Evolutionary conservation across 2,113 vertebrate genomes (phyloP).

Genomic region (Sinocyclocheilus anshuiensis): DNA sequence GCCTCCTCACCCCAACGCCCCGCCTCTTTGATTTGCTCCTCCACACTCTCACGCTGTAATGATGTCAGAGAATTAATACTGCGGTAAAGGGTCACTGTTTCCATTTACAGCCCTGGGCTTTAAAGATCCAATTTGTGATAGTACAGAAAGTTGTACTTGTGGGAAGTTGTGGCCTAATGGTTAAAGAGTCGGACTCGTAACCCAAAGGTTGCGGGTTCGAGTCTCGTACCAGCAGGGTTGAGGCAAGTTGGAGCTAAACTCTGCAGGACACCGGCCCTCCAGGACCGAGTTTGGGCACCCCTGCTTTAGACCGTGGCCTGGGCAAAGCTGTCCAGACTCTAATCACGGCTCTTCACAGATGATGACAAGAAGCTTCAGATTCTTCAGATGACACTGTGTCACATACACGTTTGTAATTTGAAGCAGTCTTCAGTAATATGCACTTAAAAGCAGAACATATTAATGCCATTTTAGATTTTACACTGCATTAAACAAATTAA

Average conservation of each 20-base stretch:
- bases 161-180: too few relatives aligned
- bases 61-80: not conserved
- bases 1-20: conserved; percentile 74
- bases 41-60: conserved; percentile 71
- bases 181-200: too few relatives aligned
- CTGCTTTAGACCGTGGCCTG: not conserved
- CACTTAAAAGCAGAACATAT: not conserved
- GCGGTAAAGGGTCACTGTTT: not conserved
- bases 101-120: not conserved
- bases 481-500: not conserved
- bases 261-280: too few relatives aligned
- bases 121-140: too few relatives aligned
- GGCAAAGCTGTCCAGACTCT: not conserved
- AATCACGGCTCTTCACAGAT: not conserved
- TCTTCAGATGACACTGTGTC: not conserved
- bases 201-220: too few relatives aligned
- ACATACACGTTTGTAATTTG: not conserved
- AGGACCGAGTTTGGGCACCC: too few relatives aligned
- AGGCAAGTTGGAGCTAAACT: too few relatives aligned
- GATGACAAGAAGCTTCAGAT: not conserved
- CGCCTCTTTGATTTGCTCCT: conserved; percentile 67
- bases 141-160: too few relatives aligned
- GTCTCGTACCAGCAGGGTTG: too few relatives aligned
- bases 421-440: not conserved
- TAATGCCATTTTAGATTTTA: not conserved